Evolutionary conservation across 2,888 invertebrate species (phyloP).

Genomic region (Nowickia ferox): DNA sequence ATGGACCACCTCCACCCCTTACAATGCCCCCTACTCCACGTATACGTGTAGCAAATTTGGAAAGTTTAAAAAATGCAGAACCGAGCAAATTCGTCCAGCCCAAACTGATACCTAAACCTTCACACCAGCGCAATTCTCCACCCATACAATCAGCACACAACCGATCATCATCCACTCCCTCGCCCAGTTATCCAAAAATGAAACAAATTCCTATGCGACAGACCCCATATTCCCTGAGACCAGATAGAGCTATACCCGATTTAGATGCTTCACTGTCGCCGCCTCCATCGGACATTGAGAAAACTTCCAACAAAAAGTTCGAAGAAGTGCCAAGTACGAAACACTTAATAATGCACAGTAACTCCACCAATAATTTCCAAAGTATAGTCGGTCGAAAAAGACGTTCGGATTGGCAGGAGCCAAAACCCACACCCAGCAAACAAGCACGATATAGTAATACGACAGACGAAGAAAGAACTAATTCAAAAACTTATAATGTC

Average conservation of each 20-base stretch:
- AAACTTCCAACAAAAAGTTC: conserved; percentile 55
- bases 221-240: conserved; percentile 77
- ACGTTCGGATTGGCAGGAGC: conserved; percentile 65
- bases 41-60: conserved; percentile 75
- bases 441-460: conserved; percentile 51
- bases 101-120: conserved; percentile 63
- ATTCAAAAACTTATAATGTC: not conserved
- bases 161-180: conserved; percentile 49
- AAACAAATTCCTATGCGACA: conserved; percentile 77
- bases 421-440: conserved; percentile 47
- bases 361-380: conserved; percentile 43
- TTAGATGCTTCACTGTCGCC: conserved; percentile 77
- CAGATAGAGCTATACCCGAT: conserved; percentile 78
- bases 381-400: conserved; percentile 65
- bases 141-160: conserved; percentile 69
- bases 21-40: conserved; percentile 66
- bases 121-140: conserved; percentile 8
- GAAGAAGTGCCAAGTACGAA: conserved; percentile 67
- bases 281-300: conserved; percentile 72
- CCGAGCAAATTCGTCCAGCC: conserved; percentile 44
- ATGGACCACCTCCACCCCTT: conserved; percentile 74
- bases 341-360: conserved; percentile 73
- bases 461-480: conserved; percentile 56
- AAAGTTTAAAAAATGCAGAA: conserved; percentile 42
- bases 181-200: conserved; percentile 73